A percentile compares a stretch with the other conserved stretches of the same genome.
Conservation (phyloP, 2,888 invertebrate genomes). For the Athalia cordata region DNA sequence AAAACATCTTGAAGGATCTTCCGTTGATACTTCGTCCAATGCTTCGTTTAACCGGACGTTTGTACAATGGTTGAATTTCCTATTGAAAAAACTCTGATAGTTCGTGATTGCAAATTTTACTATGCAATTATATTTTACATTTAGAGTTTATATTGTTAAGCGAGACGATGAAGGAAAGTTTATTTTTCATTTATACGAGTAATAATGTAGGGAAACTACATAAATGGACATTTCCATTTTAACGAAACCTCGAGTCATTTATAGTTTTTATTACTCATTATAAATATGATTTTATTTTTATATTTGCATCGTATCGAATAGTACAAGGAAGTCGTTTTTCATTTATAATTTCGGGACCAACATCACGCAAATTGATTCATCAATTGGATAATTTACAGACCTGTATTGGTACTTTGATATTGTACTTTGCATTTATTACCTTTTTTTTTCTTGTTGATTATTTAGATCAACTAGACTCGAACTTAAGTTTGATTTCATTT, state of each 20-base stretch:
- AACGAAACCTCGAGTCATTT: slow-evolving; percentile 7
- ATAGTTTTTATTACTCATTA: neutral
- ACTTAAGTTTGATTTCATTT: neutral
- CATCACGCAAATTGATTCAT: neutral
- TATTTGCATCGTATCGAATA: too few species aligned
- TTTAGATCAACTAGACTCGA: neutral
- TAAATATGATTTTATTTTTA: neutral
- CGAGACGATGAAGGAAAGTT: too few species aligned
- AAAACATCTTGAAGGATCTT: too few species aligned
- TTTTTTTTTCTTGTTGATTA: neutral
- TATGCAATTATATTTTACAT: too few species aligned
- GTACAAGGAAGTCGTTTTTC: neutral
- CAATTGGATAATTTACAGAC: slow-evolving; percentile 6
- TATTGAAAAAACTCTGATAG: too few species aligned
- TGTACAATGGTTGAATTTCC: too few species aligned
- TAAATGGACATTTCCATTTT: neutral
- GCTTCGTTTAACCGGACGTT: too few species aligned
- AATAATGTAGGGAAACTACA: neutral
- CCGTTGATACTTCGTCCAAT: too few species aligned
- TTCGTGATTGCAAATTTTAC: too few species aligned
- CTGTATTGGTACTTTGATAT: neutral
- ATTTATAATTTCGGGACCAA: slow-evolving; percentile 50
- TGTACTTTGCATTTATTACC: neutral
- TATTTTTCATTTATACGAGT: too few species aligned
- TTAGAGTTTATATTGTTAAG: too few species aligned